Conservation (phyloP, 2,113 vertebrate species). For the Gracilinanus agilis region DNA sequence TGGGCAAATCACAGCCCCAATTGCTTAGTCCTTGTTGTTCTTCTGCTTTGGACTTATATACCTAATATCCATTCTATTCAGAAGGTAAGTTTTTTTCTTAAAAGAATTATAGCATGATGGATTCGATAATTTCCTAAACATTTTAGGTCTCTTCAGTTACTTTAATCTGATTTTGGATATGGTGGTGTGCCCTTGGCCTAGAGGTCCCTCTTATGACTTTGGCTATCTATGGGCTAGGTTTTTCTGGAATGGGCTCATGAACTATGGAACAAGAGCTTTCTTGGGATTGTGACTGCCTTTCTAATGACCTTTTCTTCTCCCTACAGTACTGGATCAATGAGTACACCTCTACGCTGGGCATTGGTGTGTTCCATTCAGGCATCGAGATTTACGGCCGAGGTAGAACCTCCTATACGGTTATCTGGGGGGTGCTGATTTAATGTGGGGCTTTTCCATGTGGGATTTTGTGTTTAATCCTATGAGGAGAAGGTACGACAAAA, state of each 20-base stretch:
- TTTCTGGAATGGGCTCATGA: neutral
- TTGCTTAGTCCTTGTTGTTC: too few species aligned
- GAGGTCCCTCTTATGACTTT: neutral
- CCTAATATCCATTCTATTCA: too few species aligned
- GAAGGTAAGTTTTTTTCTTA: too few species aligned
- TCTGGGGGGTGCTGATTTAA: neutral
- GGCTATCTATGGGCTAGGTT: neutral
- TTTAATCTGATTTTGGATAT: neutral
- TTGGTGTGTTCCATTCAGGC: conserved; percentile 97
- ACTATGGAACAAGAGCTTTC: neutral
- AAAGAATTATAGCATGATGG: neutral
- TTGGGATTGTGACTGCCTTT: conserved; percentile 20
- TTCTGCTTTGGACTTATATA: too few species aligned
- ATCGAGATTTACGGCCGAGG: conserved; percentile 97
- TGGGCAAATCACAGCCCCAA: too few species aligned
- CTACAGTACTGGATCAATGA: conserved; percentile 97
- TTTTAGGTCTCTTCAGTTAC: neutral
- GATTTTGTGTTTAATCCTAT: neutral
- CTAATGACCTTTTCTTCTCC: conserved; percentile 67
- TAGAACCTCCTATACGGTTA: conserved; percentile 72
- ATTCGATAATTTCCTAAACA: neutral
- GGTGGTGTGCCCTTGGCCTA: neutral
- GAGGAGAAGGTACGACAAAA: neutral
- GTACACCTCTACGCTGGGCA: conserved; percentile 96
- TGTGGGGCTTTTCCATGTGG: neutral